Percentiles rank a stretch among this genome's conserved stretches.
Conservation (phyloP, 2,888 invertebrate species). For the Apamea epomidion region DNA sequence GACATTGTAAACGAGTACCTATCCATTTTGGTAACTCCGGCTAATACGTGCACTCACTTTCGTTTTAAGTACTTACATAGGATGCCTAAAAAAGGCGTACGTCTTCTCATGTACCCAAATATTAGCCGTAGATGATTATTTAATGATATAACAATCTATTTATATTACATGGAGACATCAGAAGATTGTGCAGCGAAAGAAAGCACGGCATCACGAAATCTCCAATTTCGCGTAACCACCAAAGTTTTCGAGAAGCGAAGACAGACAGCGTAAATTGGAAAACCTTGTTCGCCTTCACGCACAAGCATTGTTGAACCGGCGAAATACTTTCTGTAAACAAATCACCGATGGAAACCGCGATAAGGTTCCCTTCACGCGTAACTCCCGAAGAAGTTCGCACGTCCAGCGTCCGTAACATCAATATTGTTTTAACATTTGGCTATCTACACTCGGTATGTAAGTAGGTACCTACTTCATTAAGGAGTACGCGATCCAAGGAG, state of each 20-base stretch:
- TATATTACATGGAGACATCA: background rate
- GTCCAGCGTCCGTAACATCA: constrained; percentile 45
- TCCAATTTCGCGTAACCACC: background rate
- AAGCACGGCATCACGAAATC: background rate
- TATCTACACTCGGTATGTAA: constrained; percentile 52
- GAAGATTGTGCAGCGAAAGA: background rate
- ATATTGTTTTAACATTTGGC: constrained; percentile 62
- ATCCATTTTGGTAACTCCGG: too few relatives aligned
- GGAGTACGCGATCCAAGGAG: constrained; percentile 65
- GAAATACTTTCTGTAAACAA: constrained; percentile 52
- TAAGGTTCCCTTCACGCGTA: constrained; percentile 40
- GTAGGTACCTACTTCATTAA: constrained; percentile 69
- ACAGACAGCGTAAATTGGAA: constrained; percentile 43
- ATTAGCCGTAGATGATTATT: too few relatives aligned
- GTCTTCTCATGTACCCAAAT: too few relatives aligned
- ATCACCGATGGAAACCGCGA: constrained; percentile 51
- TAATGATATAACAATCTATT: too few relatives aligned
- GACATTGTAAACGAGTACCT: too few relatives aligned
- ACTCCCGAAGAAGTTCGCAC: constrained; percentile 32
- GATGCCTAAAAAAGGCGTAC: too few relatives aligned
- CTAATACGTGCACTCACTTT: too few relatives aligned
- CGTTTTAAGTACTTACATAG: too few relatives aligned
- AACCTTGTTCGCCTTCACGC: constrained; percentile 31
- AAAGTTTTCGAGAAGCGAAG: constrained; percentile 24
- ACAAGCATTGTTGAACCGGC: constrained; percentile 20